Evolutionary conservation across 2,797 vertebrate species (phyloP).

Genomic region (Nothura maculosa): DNA sequence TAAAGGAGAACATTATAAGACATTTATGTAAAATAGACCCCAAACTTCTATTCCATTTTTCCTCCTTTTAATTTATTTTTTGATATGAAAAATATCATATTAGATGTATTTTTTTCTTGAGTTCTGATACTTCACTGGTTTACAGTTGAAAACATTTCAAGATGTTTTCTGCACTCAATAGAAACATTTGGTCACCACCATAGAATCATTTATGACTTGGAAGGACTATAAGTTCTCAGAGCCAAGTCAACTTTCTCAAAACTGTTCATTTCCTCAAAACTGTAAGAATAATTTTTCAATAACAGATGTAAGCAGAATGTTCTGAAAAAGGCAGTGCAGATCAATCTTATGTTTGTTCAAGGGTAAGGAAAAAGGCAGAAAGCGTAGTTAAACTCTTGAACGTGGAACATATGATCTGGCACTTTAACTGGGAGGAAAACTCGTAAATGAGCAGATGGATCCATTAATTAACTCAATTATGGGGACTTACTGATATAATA

Average conservation of each 20-base stretch:
- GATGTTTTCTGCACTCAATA: background rate
- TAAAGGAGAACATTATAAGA: background rate
- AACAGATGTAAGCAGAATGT: background rate
- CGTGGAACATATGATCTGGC: background rate
- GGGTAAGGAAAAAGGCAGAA: background rate
- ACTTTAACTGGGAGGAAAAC: slow-evolving; percentile 23
- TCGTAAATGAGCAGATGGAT: slow-evolving; percentile 52
- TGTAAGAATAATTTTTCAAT: background rate
- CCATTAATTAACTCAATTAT: slow-evolving; percentile 52
- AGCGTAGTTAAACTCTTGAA: background rate
- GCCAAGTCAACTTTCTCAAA: background rate
- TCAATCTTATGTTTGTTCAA: background rate
- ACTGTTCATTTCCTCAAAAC: background rate
- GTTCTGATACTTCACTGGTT: background rate
- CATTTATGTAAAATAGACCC: background rate
- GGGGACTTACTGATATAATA: background rate
- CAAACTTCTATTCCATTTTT: background rate
- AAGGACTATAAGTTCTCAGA: background rate
- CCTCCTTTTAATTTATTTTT: background rate
- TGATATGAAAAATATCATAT: background rate
- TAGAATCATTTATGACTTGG: background rate
- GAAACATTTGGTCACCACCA: background rate
- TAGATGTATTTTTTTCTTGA: background rate
- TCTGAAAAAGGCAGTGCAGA: background rate
- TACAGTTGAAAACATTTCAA: background rate